phyloP scores from a whole-genome alignment of 2,797 vertebrate genomes.

The Crossoptilon crossoptilon region DNA sequence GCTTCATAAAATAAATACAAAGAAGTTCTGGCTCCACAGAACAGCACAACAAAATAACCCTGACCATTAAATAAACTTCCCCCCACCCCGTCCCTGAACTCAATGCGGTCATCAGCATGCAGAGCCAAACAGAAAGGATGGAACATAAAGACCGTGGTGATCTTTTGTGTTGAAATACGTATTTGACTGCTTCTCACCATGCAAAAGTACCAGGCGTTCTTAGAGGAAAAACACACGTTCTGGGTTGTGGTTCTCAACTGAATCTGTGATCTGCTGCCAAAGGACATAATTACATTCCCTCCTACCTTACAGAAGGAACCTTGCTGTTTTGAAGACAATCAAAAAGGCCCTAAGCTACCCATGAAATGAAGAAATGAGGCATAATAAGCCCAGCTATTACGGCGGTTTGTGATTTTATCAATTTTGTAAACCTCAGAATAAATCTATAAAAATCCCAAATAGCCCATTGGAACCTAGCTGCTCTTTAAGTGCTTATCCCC shows the following conservation, averaged over 20 bases:
- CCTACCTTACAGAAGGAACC: neutral
- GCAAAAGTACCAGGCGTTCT: neutral
- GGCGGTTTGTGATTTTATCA: conserved; percentile 21
- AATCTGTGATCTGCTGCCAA: conserved; percentile 24
- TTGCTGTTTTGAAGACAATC: conserved; percentile 20
- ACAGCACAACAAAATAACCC: neutral
- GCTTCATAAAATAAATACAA: neutral
- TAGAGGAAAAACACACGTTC: neutral
- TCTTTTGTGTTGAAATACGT: conserved; percentile 18
- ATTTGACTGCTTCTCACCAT: neutral
- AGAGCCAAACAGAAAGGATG: neutral
- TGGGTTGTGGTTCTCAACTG: conserved; percentile 28
- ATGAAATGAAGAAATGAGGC: conserved; percentile 36
- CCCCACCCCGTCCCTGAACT: accelerated
- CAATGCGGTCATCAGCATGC: neutral
- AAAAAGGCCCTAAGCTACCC: neutral
- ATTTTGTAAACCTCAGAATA: conserved; percentile 16
- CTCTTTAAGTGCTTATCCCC: neutral
- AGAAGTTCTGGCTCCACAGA: neutral
- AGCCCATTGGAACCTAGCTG: neutral
- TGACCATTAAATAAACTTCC: neutral
- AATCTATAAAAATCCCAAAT: conserved; percentile 3
- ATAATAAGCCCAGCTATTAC: neutral
- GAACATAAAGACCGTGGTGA: neutral
- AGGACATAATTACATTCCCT: conserved; percentile 8